Evolutionary conservation across 2,113 vertebrate species (phyloP), one percentile per base, ranked within the genome.

Genomic region (Sinocyclocheilus rhinocerous): DNA sequence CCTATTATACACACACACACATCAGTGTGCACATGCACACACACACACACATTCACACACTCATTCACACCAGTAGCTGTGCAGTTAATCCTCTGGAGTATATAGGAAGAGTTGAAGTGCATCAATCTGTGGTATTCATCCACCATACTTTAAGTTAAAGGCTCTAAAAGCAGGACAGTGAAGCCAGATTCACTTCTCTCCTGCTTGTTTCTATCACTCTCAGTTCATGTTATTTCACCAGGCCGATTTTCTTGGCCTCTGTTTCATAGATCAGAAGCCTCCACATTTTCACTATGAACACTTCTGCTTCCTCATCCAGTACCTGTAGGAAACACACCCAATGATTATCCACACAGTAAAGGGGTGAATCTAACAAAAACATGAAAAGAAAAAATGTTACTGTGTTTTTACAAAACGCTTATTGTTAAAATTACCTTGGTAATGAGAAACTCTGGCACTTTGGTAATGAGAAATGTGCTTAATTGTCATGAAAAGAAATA

Each of bases 201-300:
- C 81, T 73, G 48, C 81, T 59, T 3, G 4, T 59, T 72, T 83
- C 48, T 8, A 63, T n/a, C 48, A 15, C 48, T 29, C 39, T 48
- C 42, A 57, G 76, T 83, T 84, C 70, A 85, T 84, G 87, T 59
- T 90, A 99, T 95, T 99, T 99, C 90, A 96, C 98, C 92, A 99
- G 96, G 94, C 98, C 98, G 67, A 99, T 99, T 95, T 99, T 99
- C 96, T 99, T 99, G 3, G 98, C 98, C 94, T 99, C 98, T 4
- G 98, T 99, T 96, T 99, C 98, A 61, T 99, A 99, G 93, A 99
- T 99, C 92, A 99, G 96, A 92, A 99, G 94, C 92, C 98, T 93
- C 98, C 98, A 99, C 98, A 99, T 99, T 96, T 99, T 99, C 89
- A 99, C 98, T 88, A 99, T 98, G 93, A 99, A 99, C 92, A 99